phyloP scores from a whole-genome alignment of 2,888 invertebrate species.

The Galeruca laticollis region DNA sequence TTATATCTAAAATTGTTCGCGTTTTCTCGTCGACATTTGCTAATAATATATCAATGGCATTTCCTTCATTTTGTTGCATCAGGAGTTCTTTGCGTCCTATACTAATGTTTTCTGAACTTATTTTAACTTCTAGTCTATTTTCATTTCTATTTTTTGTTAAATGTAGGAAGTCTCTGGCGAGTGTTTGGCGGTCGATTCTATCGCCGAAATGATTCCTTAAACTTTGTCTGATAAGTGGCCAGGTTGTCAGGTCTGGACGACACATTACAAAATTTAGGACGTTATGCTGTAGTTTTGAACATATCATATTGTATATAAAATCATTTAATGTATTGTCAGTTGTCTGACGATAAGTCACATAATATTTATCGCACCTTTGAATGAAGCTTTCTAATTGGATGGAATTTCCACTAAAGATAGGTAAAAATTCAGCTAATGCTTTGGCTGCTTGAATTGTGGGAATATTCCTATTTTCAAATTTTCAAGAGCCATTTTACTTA shows the following conservation, averaged over 20 bases:
- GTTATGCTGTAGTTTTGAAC: constrained; percentile 21
- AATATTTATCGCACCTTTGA: too few species aligned
- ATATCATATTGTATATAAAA: too few species aligned
- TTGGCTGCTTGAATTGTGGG: too few species aligned
- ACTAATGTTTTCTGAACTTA: neutral
- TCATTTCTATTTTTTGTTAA: neutral
- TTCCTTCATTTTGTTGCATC: constrained; percentile 20
- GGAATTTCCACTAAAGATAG: too few species aligned
- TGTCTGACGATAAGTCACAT: constrained; percentile 2
- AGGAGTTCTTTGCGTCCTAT: neutral
- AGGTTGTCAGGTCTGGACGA: constrained; percentile 33
- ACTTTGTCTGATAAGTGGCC: too few species aligned
- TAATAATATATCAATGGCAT: constrained; percentile 9
- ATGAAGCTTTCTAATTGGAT: too few species aligned
- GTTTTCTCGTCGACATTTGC: constrained; percentile 2
- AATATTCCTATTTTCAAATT: too few species aligned
- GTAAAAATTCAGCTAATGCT: too few species aligned
- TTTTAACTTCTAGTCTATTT: neutral
- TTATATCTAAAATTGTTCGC: neutral
- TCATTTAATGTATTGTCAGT: constrained; percentile 24
- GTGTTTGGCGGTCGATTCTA: constrained; percentile 15
- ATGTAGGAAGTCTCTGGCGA: constrained; percentile 10
- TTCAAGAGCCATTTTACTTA: too few species aligned
- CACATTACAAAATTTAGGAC: constrained; percentile 22
- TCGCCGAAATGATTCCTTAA: constrained; percentile 54